Conservation (phyloP, 2,113 vertebrate genomes). For the Lepus europaeus region DNA sequence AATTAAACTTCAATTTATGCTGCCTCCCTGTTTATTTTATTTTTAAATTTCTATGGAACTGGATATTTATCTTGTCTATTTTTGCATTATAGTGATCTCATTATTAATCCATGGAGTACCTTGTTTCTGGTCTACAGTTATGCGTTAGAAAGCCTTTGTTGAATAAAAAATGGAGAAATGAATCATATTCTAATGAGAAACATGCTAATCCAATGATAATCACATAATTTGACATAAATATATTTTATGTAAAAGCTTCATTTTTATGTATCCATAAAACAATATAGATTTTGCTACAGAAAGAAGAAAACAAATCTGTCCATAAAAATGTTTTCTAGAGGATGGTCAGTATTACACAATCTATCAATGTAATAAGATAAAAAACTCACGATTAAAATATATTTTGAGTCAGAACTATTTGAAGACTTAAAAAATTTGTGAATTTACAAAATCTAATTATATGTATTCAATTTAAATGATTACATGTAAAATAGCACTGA, state of each 20-base stretch:
- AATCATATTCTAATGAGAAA: background rate
- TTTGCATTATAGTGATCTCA: background rate
- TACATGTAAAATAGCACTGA: background rate
- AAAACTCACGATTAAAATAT: background rate
- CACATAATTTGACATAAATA: background rate
- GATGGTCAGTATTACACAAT: background rate
- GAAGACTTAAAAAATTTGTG: background rate
- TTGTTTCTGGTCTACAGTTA: background rate
- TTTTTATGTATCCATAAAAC: background rate
- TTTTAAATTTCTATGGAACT: background rate
- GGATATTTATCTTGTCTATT: background rate
- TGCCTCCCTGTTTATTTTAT: background rate
- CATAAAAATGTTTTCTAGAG: background rate
- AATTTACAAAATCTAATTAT: background rate
- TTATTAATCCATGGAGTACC: background rate
- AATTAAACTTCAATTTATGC: background rate
- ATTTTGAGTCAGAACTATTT: background rate
- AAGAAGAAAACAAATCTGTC: background rate
- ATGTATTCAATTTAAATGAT: background rate
- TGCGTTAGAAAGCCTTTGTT: background rate
- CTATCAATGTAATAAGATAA: background rate
- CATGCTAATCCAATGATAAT: background rate
- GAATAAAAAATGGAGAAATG: background rate
- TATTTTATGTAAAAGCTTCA: background rate
- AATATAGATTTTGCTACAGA: background rate